Base-by-base conservation (phyloP, 2,888 invertebrate genomes). In the Drosophila diplacantha region DNA sequence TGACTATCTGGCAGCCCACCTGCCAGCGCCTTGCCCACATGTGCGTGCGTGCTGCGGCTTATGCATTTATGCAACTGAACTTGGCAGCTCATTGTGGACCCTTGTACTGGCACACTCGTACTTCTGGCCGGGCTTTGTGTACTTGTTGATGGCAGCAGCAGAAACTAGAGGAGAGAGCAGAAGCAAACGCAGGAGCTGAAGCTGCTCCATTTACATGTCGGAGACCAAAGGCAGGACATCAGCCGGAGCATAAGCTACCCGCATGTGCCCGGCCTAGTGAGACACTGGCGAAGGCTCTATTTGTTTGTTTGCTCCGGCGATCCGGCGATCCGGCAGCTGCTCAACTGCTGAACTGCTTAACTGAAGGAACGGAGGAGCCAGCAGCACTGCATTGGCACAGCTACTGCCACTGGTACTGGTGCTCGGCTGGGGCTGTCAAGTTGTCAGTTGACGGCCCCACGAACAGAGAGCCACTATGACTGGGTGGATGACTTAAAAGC, bases 51-150 rank as follows among this genome's bases (percentile, higher is more conserved):
- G 75, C 65, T 51, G 43, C 58, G 67, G 77, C 71, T 67, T 76
- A 73, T 76, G 73, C 71, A 71, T 76, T 74, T 77, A 74, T 76
- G 77, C 68, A 53, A 63, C 74, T 82, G 80, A 79, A 71, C 77
- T 69, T 78, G 75, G 54, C 69, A 69, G 72, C 69, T 67, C 65
- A 62, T 51, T 74, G 71, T 43, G 64, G 46, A 58, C 29, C 47
- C 55, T 41, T 41, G 60, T 57, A 55, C 56, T 60, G 61, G 38
- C 38, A 20, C 38, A 38, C 46, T 50, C 53, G 56, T 49, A 20
- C 54, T 35, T 47, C 32, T 35, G 16, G 4, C 18, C 38, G 34
- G 20, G 38, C 64, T 32, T 52, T 54, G 53, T 54, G 57, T 71
- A 71, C 74, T 81, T 79, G 63, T 71, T 81, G 72, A 67, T 72